These are phyloP conservation scores for Pachypanchax playfairii DNA, from an alignment of 2,113 vertebrate species.

Conservation along the genomic window DNA sequence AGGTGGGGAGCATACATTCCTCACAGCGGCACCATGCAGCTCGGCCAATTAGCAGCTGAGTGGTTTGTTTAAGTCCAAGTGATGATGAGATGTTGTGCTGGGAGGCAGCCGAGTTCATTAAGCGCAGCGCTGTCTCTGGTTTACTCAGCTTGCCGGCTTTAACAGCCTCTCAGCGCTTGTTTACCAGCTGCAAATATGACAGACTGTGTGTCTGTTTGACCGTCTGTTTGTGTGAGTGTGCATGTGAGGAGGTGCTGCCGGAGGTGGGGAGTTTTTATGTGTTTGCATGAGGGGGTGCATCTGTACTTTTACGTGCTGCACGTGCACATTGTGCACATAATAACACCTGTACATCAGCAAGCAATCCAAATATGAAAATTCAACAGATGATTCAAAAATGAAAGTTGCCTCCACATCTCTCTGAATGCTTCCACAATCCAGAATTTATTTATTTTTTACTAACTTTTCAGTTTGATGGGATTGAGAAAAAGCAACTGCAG, in stretches of 20 bases:
- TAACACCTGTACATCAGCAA: slow-evolving; percentile 42
- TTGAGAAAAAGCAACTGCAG: too few relatives aligned
- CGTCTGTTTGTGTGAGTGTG: slow-evolving; percentile 70
- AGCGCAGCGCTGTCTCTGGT: slow-evolving; percentile 70
- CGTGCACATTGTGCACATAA: slow-evolving; percentile 37
- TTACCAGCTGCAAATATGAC: slow-evolving; percentile 79
- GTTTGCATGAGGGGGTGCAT: slow-evolving; percentile 35
- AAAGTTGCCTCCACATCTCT: slow-evolving; percentile 26
- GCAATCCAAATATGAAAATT: slow-evolving; percentile 30
- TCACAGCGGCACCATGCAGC: slow-evolving; percentile 71
- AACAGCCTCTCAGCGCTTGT: slow-evolving; percentile 70
- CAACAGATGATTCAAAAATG: slow-evolving; percentile 9
- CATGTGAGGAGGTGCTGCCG: slow-evolving; percentile 59
- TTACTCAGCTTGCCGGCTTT: slow-evolving; percentile 78
- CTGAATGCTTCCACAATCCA: slow-evolving; percentile 4
- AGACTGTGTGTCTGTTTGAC: slow-evolving; percentile 77
- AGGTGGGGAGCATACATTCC: slow-evolving; percentile 73
- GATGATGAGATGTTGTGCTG: slow-evolving; percentile 77
- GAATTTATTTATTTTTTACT: not conserved
- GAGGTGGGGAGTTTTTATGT: slow-evolving; percentile 43
- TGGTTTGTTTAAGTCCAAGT: slow-evolving; percentile 78
- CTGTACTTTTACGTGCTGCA: slow-evolving; percentile 36
- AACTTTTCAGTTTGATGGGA: not conserved
- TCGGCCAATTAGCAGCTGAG: slow-evolving; percentile 79
- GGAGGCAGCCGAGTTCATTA: slow-evolving; percentile 78